Percentiles rank a stretch among this genome's conserved stretches.
Conservation (phyloP, 2,888 invertebrate species). For the Stictocephala bisonia region DNA sequence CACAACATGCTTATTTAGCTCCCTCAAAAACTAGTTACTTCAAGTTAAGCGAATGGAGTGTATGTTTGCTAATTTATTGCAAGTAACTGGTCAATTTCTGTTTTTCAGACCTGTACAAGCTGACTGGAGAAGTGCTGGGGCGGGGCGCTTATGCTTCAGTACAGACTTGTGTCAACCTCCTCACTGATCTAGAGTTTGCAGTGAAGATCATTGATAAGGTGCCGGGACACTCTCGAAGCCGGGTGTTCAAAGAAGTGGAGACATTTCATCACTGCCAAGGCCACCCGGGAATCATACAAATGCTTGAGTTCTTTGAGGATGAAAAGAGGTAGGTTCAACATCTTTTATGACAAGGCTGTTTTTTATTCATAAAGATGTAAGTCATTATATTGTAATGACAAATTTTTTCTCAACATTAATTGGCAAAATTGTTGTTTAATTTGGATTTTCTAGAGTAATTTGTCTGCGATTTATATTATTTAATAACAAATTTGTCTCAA, state of each 20-base stretch:
- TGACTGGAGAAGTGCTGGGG: conserved; percentile 95
- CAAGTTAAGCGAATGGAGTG: no score
- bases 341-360: not conserved
- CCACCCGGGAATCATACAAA: conserved; percentile 96
- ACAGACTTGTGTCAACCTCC: conserved; percentile 90
- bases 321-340: conserved; percentile 74
- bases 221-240: conserved; percentile 91
- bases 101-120: conserved; percentile 87
- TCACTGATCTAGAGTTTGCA: conserved; percentile 94
- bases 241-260: conserved; percentile 98
- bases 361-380: no score
- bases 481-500: no score
- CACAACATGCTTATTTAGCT: no score
- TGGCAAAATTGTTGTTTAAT: no score
- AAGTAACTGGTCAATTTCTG: no score
- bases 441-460: conserved; percentile 1
- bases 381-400: no score
- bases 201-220: conserved; percentile 98
- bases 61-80: no score
- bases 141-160: conserved; percentile 98
- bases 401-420: no score
- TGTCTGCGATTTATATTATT: no score
- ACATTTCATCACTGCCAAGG: conserved; percentile 98
- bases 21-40: no score
- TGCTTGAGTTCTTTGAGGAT: conserved; percentile 97